Evolutionary conservation across 2,113 vertebrate species (phyloP).

Genomic region (Notechis scutatus): DNA sequence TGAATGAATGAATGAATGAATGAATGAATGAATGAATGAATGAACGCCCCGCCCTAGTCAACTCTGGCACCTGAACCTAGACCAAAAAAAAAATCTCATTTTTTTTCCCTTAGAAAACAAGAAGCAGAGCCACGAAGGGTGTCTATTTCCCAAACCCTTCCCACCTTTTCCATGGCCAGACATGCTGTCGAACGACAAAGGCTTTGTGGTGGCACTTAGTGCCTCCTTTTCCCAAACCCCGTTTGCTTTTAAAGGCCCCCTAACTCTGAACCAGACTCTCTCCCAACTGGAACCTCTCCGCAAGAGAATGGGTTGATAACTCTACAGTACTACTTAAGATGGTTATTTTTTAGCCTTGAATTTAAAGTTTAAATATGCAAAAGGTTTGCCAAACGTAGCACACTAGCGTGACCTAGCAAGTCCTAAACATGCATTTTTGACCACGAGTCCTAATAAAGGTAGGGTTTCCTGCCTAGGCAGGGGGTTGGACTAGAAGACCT

Average conservation of each 20-base stretch:
- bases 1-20: too few relatives aligned
- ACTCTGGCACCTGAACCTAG: background rate
- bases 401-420: fast-evolving
- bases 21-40: too few relatives aligned
- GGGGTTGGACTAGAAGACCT: too few relatives aligned
- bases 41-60: background rate
- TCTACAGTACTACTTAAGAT: background rate
- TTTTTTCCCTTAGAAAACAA: background rate
- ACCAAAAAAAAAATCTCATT: background rate
- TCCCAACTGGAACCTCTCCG: background rate
- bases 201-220: too few relatives aligned
- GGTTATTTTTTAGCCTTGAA: background rate
- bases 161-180: too few relatives aligned
- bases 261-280: background rate
- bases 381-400: background rate
- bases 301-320: background rate
- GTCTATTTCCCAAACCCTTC: background rate
- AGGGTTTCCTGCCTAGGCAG: too few relatives aligned
- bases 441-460: background rate
- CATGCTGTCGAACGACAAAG: too few relatives aligned
- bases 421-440: background rate
- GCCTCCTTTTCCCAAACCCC: too few relatives aligned
- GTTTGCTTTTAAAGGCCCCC: background rate
- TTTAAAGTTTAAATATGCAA: background rate
- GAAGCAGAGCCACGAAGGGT: background rate